These are phyloP conservation scores for Spodoptera exigua DNA, from an alignment of 2,888 invertebrate species.

Conservation along the genomic window DNA sequence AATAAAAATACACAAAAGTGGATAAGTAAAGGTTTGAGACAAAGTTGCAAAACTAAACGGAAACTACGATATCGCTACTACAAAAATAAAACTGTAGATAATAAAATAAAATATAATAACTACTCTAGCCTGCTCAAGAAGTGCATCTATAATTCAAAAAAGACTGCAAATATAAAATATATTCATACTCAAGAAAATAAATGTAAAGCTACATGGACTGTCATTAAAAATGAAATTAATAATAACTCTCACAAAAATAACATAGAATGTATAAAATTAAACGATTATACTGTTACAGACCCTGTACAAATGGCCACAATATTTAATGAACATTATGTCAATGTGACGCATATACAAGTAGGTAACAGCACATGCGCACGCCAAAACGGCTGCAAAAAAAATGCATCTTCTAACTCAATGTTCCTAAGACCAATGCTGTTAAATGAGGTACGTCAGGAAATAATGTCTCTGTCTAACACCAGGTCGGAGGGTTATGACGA, in stretches of 20 bases:
- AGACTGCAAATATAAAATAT: not conserved
- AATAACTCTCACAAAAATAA: not conserved
- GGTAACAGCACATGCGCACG: too few relatives aligned
- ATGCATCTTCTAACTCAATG: not conserved
- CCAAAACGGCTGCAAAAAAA: too few relatives aligned
- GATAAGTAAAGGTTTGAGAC: constrained; percentile 2
- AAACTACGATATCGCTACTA: not conserved
- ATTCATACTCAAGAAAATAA: not conserved
- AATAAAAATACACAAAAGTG: not conserved
- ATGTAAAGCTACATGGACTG: constrained; percentile 6
- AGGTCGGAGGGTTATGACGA: not conserved
- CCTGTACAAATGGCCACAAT: not conserved
- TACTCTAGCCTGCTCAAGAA: not conserved
- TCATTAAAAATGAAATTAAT: not conserved
- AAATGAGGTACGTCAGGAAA: not conserved
- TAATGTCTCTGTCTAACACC: not conserved
- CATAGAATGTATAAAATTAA: not conserved
- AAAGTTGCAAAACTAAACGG: constrained; percentile 5
- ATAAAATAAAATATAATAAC: not conserved
- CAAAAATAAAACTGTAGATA: not conserved
- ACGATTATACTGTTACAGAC: not conserved
- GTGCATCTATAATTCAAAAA: constrained; percentile 3
- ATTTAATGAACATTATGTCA: not conserved
- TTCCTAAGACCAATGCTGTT: not conserved
- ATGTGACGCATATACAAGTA: too few relatives aligned